Percentiles rank a stretch among this genome's conserved stretches.
Evolutionary conservation across 2,797 vertebrate genomes (phyloP).

Genomic region (Pseudochirops cupreus): DNA sequence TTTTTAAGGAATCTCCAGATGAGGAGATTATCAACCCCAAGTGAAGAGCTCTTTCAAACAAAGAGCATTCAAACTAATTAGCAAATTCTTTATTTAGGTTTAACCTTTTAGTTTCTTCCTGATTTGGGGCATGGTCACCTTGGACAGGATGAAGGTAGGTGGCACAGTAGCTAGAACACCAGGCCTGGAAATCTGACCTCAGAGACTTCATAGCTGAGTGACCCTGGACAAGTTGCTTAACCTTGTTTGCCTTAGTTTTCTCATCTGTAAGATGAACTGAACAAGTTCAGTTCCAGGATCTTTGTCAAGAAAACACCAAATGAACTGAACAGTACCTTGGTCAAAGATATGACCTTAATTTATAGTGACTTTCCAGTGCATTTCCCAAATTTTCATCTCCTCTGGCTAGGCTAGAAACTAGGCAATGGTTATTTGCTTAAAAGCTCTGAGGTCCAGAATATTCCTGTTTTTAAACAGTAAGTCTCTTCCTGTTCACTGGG

Average conservation of each 20-base stretch:
- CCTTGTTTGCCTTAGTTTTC: background rate
- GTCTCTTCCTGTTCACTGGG: background rate
- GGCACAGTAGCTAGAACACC: background rate
- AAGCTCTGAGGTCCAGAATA: background rate
- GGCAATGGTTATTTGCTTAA: background rate
- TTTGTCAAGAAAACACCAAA: background rate
- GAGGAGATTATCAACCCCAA: background rate
- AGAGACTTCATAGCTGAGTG: background rate
- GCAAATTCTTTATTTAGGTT: background rate
- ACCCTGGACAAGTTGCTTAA: background rate
- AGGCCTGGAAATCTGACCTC: background rate
- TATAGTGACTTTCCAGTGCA: background rate
- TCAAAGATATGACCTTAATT: background rate
- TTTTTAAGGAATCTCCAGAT: background rate
- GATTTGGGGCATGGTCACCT: background rate
- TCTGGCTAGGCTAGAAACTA: background rate
- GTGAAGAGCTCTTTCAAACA: background rate
- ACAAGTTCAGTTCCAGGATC: background rate
- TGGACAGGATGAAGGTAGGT: background rate
- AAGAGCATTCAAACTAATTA: background rate
- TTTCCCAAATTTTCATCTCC: background rate
- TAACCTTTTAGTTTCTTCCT: background rate
- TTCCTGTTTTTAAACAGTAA: background rate
- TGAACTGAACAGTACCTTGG: background rate
- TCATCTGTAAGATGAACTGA: background rate